Evolutionary conservation across 2,113 vertebrate species (phyloP).

Genomic region (Clarias batrachus): DNA sequence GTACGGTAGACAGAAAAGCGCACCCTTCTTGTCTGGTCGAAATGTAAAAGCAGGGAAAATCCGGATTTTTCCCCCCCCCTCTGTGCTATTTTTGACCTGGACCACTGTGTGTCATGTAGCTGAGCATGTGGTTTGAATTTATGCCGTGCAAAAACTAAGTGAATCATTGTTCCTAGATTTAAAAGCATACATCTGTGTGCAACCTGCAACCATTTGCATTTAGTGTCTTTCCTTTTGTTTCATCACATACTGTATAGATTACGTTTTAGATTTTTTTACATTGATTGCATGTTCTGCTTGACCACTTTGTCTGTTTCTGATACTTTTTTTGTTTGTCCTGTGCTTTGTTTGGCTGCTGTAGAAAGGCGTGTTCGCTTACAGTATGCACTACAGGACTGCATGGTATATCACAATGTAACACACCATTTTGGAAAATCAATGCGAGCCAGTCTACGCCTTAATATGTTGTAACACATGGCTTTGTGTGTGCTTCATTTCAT

Average conservation of each 20-base stretch:
- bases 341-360: not conserved
- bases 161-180: constrained; percentile 43
- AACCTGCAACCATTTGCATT: constrained; percentile 7
- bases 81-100: constrained; percentile 60
- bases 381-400: not conserved
- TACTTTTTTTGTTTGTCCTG: not conserved
- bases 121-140: constrained; percentile 70
- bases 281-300: not conserved
- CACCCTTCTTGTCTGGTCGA: not conserved
- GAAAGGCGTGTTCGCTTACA: constrained; percentile 3
- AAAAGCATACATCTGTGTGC: constrained; percentile 8
- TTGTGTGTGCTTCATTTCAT: not conserved
- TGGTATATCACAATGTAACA: not conserved
- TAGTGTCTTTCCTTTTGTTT: not conserved
- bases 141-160: constrained; percentile 50
- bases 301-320: not conserved
- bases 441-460: not conserved
- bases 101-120: constrained; percentile 54
- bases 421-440: not conserved
- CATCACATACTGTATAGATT: not conserved
- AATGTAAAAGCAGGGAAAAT: constrained; percentile 32
- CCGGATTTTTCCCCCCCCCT: constrained; percentile 25
- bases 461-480: not conserved
- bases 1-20: not conserved
- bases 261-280: not conserved